These are phyloP conservation scores for Gymnoscopelus braueri DNA, from an alignment of 2,797 vertebrate genomes.

Conservation along the genomic window DNA sequence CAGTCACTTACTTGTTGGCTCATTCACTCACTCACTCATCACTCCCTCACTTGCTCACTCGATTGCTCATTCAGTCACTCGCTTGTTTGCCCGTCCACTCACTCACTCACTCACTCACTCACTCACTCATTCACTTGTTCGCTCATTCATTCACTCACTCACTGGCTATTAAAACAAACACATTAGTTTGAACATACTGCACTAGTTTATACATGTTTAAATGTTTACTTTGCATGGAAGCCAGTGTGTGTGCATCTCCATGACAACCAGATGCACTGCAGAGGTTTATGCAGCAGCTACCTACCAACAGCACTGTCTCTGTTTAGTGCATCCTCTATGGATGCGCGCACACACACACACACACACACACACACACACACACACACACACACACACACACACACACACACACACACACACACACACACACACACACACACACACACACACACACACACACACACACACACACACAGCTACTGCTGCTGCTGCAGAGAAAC, in stretches of 20 bases:
- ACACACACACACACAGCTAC: constrained; percentile 5
- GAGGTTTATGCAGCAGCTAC: too few species aligned
- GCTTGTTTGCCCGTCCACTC: not conserved
- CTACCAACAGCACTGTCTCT: not conserved
- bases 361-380: constrained; percentile 9
- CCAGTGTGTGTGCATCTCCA: not conserved
- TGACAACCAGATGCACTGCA: constrained; percentile 12
- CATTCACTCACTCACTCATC: too few species aligned
- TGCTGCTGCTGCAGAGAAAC: not conserved
- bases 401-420: constrained; percentile 1
- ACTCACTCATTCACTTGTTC: too few species aligned
- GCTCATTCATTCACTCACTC: too few species aligned
- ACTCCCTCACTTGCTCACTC: too few species aligned
- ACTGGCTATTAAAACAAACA: too few species aligned
- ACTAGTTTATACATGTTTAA: too few species aligned
- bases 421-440: not conserved
- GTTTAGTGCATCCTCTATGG: not conserved
- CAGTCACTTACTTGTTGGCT: not conserved
- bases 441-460: constrained; percentile 6
- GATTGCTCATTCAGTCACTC: too few species aligned
- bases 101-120: not conserved
- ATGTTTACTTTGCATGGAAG: too few species aligned
- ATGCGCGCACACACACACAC: not conserved
- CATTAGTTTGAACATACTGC: too few species aligned
- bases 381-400: constrained; percentile 1